Base-by-base conservation (phyloP, 2,113 vertebrate species). In the Pterophyllum scalare region DNA sequence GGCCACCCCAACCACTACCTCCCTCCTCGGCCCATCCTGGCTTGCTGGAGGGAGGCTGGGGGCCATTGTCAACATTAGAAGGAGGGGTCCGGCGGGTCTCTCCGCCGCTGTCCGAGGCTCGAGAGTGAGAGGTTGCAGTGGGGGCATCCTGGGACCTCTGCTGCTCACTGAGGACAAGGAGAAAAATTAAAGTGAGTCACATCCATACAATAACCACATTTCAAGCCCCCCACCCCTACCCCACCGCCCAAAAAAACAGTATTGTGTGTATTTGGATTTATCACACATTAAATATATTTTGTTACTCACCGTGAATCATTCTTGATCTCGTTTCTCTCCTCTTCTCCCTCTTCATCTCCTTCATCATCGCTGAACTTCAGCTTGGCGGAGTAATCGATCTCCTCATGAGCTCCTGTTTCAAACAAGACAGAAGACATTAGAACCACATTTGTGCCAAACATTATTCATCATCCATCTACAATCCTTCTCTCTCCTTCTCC, bases 291-390 rank as follows among this genome's bases (percentile, higher is more conserved):
- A 58, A 65, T 60, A 17, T 56, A 61, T 6, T 70, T 74, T 5
- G 38, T n/a, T 8, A 84, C 92, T 46, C 87, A 98, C 97, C 92
- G 89, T 59, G 81, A 92, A 81, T 94, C 91, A 65, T 91, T 95
- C 54, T 89, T 94, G 89, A 77, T 85, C 81, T 97, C 97, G 6
- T 92, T 80, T 83, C 92, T 91, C 78, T 97, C 96, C 26, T 97
- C 97, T 13, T 98, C 97, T 0, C 96, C 96, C 22, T 97, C 97
- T 74, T 97, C 96, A 2, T 97, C 97, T 5, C 97, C 97, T 94
- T 98, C 97, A 88, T 98, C 97, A 59, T 98, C 97, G 5, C 97
- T 98, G 95, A 98, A 98, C 88, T 98, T 97, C 85, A 98, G 94
- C 87, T 98, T 98, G 77, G 98, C 97, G 1, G 97, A 97, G 92